These are phyloP conservation scores for Euglossa dilemma DNA, from an alignment of 1,140 invertebrate genomes.

Conservation along the genomic window DNA sequence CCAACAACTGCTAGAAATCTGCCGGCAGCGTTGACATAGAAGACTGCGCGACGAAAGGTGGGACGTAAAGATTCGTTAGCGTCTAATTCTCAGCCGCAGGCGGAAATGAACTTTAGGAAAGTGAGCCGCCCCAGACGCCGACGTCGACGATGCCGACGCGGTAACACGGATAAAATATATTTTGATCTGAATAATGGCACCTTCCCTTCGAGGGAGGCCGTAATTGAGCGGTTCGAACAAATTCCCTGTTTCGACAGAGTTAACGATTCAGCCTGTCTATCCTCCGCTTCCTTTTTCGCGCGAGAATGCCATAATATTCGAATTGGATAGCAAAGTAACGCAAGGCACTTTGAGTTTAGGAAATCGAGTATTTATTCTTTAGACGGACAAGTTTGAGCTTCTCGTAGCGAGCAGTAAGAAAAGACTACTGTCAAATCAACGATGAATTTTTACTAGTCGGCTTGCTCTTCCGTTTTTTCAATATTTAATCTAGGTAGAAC, in stretches of 20 bases:
- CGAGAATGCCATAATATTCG: too few relatives aligned
- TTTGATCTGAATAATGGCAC: conserved; percentile 46
- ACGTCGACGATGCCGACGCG: neutral
- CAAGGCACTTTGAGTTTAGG: too few relatives aligned
- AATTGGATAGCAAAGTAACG: too few relatives aligned
- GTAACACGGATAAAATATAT: conserved; percentile 42
- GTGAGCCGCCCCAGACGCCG: conserved; percentile 24
- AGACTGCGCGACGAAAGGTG: conserved; percentile 53
- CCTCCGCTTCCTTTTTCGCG: too few relatives aligned
- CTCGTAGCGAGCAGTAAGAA: too few relatives aligned
- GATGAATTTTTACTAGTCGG: too few relatives aligned
- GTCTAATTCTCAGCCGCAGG: conserved; percentile 59
- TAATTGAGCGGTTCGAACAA: conserved; percentile 8
- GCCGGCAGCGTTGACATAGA: conserved; percentile 59
- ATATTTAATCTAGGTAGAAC: too few relatives aligned
- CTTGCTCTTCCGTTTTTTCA: too few relatives aligned
- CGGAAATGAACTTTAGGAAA: conserved; percentile 52
- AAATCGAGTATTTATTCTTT: too few relatives aligned
- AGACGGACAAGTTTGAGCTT: too few relatives aligned
- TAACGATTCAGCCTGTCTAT: too few relatives aligned
- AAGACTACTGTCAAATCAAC: too few relatives aligned
- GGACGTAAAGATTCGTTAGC: conserved; percentile 67
- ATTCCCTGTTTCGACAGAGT: neutral
- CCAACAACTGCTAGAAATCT: conserved; percentile 56
- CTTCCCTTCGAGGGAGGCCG: conserved; percentile 23